Evolutionary conservation across 2,888 invertebrate genomes (phyloP).

Genomic region (Diabrotica balteata): DNA sequence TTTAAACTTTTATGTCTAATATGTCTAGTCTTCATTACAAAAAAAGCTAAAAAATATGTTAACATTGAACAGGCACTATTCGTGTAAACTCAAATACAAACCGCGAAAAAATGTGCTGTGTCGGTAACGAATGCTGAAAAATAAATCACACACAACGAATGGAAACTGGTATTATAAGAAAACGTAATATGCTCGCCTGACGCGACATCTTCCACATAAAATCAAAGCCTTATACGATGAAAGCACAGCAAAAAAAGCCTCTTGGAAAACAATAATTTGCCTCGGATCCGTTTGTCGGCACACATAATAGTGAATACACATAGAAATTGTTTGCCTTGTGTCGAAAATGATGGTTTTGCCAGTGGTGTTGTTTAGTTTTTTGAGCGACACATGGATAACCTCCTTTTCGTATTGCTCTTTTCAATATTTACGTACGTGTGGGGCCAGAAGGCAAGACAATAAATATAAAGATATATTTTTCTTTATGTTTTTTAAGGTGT

Average conservation of each 20-base stretch:
- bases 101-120: constrained; percentile 1
- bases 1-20: too few relatives aligned
- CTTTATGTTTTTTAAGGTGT: too few relatives aligned
- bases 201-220: constrained; percentile 31
- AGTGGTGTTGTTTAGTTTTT: constrained; percentile 17
- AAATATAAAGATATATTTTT: too few relatives aligned
- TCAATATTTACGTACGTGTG: too few relatives aligned
- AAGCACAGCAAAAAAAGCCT: constrained; percentile 25
- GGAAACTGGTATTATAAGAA: constrained; percentile 30
- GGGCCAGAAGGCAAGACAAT: too few relatives aligned
- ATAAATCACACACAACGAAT: constrained; percentile 25
- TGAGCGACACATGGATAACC: not conserved
- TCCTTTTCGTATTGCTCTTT: too few relatives aligned
- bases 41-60: too few relatives aligned
- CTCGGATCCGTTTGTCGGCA: constrained; percentile 27
- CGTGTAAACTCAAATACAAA: not conserved
- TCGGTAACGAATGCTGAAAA: constrained; percentile 18
- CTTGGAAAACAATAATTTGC: constrained; percentile 34
- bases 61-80: too few relatives aligned
- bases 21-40: too few relatives aligned
- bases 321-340: constrained; percentile 25
- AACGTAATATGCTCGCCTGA: constrained; percentile 30
- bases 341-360: constrained; percentile 17
- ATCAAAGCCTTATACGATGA: constrained; percentile 29
- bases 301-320: constrained; percentile 32